Conservation (phyloP, 2,888 invertebrate genomes). For the Nephrotoma guestfalica region DNA sequence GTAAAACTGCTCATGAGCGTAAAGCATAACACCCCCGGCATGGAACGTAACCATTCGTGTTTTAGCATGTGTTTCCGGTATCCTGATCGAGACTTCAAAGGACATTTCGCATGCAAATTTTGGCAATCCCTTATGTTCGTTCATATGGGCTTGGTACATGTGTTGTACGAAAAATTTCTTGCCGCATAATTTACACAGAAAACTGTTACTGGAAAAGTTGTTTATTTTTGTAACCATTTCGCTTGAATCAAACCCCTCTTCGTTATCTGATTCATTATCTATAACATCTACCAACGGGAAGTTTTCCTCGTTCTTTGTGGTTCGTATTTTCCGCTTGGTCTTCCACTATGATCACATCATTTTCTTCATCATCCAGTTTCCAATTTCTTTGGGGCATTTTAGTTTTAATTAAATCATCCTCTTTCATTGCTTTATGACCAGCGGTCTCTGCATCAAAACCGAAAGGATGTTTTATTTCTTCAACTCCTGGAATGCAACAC, state of each 20-base stretch:
- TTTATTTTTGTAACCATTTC: too few species aligned
- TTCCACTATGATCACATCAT: neutral
- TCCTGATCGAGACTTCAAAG: conserved; percentile 20
- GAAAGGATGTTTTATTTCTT: neutral
- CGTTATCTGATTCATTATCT: too few species aligned
- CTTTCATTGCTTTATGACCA: neutral
- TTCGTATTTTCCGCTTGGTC: neutral
- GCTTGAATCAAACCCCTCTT: too few species aligned
- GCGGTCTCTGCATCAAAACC: neutral
- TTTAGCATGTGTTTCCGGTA: conserved; percentile 18
- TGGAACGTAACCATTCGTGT: conserved; percentile 14
- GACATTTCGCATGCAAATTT: conserved; percentile 17
- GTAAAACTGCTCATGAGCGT: too few species aligned
- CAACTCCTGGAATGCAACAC: neutral
- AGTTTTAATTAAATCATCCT: neutral
- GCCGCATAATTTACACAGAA: conserved; percentile 14
- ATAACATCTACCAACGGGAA: too few species aligned
- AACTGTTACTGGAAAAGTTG: too few species aligned
- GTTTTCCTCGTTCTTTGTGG: neutral
- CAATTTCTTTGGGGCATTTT: neutral
- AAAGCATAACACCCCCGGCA: too few species aligned
- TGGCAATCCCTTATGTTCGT: conserved; percentile 17
- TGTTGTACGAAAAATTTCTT: conserved; percentile 14
- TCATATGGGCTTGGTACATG: conserved; percentile 16
- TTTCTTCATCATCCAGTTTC: neutral